Conservation (phyloP, 2,888 invertebrate genomes). For the Drosophila ustulata region DNA sequence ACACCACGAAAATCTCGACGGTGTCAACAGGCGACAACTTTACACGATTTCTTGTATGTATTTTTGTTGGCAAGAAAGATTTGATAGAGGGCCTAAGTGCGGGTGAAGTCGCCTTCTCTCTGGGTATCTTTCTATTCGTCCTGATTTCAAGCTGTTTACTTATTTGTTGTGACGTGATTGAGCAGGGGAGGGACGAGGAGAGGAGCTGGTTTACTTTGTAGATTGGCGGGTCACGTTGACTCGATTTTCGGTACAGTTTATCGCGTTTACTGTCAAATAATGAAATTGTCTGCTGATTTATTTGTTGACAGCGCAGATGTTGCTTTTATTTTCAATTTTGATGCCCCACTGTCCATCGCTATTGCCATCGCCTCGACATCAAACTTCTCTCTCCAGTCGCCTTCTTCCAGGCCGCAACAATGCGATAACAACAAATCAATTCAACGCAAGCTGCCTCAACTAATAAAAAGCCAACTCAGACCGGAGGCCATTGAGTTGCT, state of each 20-base stretch:
- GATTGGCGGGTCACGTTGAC: conserved; percentile 63
- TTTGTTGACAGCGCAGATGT: conserved; percentile 80
- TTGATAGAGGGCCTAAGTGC: not conserved
- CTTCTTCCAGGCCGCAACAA: conserved; percentile 70
- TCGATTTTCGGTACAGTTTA: conserved; percentile 74
- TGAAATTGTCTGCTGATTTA: conserved; percentile 81
- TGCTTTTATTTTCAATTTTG: conserved; percentile 81
- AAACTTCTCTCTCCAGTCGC: not conserved
- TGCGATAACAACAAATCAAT: conserved; percentile 80
- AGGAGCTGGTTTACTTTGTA: conserved; percentile 8
- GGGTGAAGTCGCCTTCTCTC: conserved; percentile 4
- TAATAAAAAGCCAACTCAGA: conserved; percentile 67
- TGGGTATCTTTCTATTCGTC: not conserved
- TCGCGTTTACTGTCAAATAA: conserved; percentile 81
- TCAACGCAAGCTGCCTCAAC: conserved; percentile 79
- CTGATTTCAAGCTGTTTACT: conserved; percentile 47
- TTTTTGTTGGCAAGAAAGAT: conserved; percentile 4
- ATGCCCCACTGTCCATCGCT: conserved; percentile 44
- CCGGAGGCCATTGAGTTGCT: conserved; percentile 12
- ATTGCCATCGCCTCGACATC: not conserved
- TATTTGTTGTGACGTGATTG: conserved; percentile 22
- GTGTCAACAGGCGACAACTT: conserved; percentile 63
- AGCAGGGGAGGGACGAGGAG: not conserved
- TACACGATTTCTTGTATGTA: conserved; percentile 41
- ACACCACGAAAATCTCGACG: conserved; percentile 37